phyloP scores from a whole-genome alignment of 2,797 vertebrate species.

The Chromobotia macracanthus region DNA sequence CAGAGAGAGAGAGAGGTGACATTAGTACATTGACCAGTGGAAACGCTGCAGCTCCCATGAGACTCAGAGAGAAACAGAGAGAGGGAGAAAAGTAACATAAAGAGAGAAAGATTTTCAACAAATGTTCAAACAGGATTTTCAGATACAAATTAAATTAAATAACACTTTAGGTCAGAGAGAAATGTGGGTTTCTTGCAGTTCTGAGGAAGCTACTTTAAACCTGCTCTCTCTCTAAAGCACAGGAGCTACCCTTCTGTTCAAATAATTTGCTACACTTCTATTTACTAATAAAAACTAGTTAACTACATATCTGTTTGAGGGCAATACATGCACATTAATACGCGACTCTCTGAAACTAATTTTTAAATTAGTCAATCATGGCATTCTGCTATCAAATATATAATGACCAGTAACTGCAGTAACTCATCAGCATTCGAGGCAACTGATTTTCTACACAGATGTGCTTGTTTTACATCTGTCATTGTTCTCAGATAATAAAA shows the following conservation, averaged over 20 bases:
- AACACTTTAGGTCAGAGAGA: background rate
- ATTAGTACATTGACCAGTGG: conserved; percentile 68
- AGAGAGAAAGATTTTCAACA: conserved; percentile 29
- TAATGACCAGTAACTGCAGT: too few relatives aligned
- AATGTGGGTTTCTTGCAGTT: background rate
- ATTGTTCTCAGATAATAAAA: too few relatives aligned
- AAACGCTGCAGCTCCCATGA: conserved; percentile 56
- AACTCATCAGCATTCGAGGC: too few relatives aligned
- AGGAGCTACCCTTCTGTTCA: background rate
- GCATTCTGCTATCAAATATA: too few relatives aligned
- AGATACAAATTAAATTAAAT: background rate
- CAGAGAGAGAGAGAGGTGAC: conserved; percentile 59
- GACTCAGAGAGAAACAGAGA: conserved; percentile 15
- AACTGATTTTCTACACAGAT: too few relatives aligned
- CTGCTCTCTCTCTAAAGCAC: background rate
- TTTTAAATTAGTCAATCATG: background rate
- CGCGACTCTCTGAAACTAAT: background rate
- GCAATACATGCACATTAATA: background rate
- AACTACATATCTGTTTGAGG: background rate
- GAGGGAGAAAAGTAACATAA: conserved; percentile 20
- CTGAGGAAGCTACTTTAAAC: background rate
- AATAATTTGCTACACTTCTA: background rate
- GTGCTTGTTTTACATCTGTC: too few relatives aligned
- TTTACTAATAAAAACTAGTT: background rate
- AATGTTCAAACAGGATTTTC: background rate